These are phyloP conservation scores for Vollenhovia emeryi DNA, from an alignment of 1,140 invertebrate genomes.

Conservation along the genomic window DNA sequence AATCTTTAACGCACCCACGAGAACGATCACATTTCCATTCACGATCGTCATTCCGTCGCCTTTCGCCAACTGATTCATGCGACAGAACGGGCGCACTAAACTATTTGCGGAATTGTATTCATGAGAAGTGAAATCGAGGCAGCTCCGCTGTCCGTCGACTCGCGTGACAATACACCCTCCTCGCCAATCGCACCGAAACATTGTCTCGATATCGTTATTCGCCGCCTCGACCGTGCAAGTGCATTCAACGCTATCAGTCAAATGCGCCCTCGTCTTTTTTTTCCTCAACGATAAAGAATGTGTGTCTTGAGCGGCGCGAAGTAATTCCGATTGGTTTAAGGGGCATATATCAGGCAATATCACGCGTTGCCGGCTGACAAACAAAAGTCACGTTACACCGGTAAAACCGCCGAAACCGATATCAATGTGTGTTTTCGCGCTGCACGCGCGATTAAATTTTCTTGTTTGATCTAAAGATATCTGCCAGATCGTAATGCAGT, in stretches of 20 bases:
- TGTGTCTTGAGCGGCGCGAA: slow-evolving; percentile 31
- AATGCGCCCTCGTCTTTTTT: neutral
- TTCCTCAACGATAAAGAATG: slow-evolving; percentile 49
- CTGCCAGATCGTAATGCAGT: neutral
- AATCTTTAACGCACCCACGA: neutral
- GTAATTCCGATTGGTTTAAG: slow-evolving; percentile 36
- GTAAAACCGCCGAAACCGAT: slow-evolving; percentile 9
- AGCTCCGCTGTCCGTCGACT: neutral
- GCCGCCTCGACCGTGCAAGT: neutral
- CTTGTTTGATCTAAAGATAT: neutral
- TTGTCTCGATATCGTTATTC: neutral
- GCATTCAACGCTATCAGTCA: neutral
- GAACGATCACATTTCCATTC: slow-evolving; percentile 23
- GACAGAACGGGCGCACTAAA: neutral
- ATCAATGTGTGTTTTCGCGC: slow-evolving; percentile 13
- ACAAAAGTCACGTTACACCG: slow-evolving; percentile 39
- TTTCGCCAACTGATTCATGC: slow-evolving; percentile 34
- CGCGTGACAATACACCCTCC: neutral
- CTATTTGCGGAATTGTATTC: slow-evolving; percentile 37
- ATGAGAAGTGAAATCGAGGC: neutral
- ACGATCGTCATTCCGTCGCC: neutral
- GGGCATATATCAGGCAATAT: slow-evolving; percentile 40
- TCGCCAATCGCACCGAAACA: neutral
- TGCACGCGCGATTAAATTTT: slow-evolving; percentile 18
- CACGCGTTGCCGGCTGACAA: slow-evolving; percentile 7